Evolutionary conservation across 2,797 vertebrate species (phyloP), one percentile per base, ranked within the genome.

Genomic region (Pseudocheirus occidentalis): DNA sequence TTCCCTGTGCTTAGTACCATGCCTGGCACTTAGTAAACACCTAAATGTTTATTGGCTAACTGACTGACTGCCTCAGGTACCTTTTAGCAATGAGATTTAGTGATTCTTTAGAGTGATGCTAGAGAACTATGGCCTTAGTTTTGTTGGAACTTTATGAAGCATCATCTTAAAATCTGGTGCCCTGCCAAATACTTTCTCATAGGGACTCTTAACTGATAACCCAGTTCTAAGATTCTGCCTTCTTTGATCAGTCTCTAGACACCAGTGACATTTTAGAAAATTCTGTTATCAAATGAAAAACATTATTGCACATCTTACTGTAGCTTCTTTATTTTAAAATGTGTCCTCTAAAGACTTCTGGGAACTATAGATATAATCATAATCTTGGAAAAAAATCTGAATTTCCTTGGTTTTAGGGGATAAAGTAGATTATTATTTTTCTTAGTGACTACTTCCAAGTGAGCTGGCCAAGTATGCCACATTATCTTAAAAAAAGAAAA

Each of bases 211-310:
- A 57, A 14, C 28, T 91, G 55, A 9, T 92, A 58, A 28, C 92
- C 94, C 57, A 95, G 40, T 94, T 94, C 89, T 73, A 55, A 95
- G 66, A 89, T 93, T 94, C 24, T 90, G 28, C 12, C 12, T 93
- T 93, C 50, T 92, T 90, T 56, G 62, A 91, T 34, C 24, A 90
- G 7, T 31, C 94, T 96, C 87, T 93, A 14, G 94, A 59, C 18
- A 92, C 14, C 50, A 34, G 28, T 91, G 90, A 91, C 90, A 0
- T 92, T 29, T 31, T 50, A 87, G 40, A 87, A 92, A 28, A 46
- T 57, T 87, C 59, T 57, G 18, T 29, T 93, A 10, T 27, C 34
- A 95, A 81, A 40, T 52, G 90, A 50, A 59, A 97, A 93, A 59
- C 91, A 90, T 58, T 46, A 14, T 18, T 53, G 13, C 12, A 73